phyloP scores from a whole-genome alignment of 2,888 invertebrate species.

The Ochropleura leucogaster region DNA sequence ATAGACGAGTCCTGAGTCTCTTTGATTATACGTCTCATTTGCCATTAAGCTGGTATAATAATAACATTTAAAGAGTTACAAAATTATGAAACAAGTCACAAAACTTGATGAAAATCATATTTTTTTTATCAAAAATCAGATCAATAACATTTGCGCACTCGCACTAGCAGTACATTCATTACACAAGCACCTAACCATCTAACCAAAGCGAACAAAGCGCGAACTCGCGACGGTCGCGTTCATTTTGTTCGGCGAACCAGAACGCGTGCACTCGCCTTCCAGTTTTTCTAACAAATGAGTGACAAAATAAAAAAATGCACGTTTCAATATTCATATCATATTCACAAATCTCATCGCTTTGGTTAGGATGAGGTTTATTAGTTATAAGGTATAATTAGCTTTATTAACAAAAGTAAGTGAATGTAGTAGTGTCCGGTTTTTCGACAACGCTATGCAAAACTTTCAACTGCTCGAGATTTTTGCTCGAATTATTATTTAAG shows the following conservation, averaged over 20 bases:
- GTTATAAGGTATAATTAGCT: constrained; percentile 48
- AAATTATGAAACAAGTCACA: constrained; percentile 3
- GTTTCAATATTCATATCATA: neutral
- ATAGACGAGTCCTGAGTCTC: neutral
- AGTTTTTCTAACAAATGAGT: neutral
- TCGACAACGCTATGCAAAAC: constrained; percentile 58
- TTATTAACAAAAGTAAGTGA: constrained; percentile 64
- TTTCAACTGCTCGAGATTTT: constrained; percentile 68
- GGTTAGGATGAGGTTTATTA: constrained; percentile 8
- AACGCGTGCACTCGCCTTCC: neutral
- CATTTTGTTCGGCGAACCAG: neutral
- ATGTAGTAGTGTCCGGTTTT: constrained; percentile 64
- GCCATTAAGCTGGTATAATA: neutral
- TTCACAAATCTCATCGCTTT: neutral
- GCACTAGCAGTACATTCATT: constrained; percentile 11
- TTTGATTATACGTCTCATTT: neutral
- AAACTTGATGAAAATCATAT: neutral
- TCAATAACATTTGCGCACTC: constrained; percentile 21
- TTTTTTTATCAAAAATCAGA: constrained; percentile 17
- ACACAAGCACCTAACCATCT: neutral
- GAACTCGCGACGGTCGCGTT: neutral
- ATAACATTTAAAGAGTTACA: neutral
- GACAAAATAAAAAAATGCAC: neutral
- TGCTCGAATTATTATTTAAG: constrained; percentile 61
- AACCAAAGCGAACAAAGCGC: neutral